Conservation (phyloP, 2,113 vertebrate genomes). For the Sitta europaea region DNA sequence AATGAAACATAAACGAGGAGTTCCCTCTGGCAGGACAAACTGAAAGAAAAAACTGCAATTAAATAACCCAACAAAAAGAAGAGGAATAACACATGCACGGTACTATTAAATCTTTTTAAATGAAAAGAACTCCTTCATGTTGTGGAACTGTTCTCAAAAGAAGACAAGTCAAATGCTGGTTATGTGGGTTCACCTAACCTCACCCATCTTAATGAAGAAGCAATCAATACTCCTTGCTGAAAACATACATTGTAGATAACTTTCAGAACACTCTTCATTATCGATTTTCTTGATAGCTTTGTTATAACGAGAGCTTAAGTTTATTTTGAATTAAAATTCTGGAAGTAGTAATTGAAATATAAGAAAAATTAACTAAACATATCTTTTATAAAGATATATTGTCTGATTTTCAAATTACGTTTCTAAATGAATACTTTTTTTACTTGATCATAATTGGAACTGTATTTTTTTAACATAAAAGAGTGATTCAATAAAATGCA, state of each 20-base stretch:
- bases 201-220: not conserved
- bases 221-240: not conserved
- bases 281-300: not conserved
- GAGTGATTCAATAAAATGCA: not conserved
- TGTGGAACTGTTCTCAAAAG: not conserved
- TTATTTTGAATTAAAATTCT: not conserved
- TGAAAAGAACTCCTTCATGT: not conserved
- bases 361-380: not conserved
- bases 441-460: not conserved
- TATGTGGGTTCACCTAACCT: not conserved
- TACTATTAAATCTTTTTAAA: not conserved
- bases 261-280: not conserved
- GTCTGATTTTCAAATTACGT: not conserved
- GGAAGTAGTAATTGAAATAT: not conserved
- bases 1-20: not conserved
- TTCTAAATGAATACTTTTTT: not conserved
- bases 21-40: not conserved
- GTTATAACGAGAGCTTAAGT: not conserved
- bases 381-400: not conserved
- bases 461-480: not conserved
- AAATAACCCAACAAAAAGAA: not conserved
- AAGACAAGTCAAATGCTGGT: not conserved
- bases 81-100: rapidly evolving
- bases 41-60: not conserved
- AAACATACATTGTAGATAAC: not conserved